Base-by-base conservation (phyloP, 2,888 invertebrate species). In the Erannis defoliaria region DNA sequence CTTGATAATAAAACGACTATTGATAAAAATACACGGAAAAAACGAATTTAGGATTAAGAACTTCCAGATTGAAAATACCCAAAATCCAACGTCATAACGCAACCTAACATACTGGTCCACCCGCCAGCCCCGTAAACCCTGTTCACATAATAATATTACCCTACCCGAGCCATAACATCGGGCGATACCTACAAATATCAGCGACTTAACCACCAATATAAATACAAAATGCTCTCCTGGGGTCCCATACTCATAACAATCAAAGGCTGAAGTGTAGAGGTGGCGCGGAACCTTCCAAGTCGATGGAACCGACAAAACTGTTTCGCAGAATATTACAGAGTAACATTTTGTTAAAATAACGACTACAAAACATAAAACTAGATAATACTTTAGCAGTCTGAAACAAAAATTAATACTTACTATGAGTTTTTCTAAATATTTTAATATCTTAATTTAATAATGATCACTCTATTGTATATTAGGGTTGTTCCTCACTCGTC, bases 141-240 rank as follows among this genome's bases (percentile, higher is more conserved):
- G 29, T 48, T 60, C 54, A 42, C 54, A 48, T 48, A 60, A 54
- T 35, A 59, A 42, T 42, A 59, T 59, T 53, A 54, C 48, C 59
- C 54, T 26, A 33, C 19, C 46, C 40, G 12, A 16, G 46, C 59
- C 3, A 16, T 59, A 48, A 49, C 48, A 54, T 42, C 43, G 37
- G 33, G 29, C 40, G 46, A 53, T 59, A 49, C 37, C 49, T 43
- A 61, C 61, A 60, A 55, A 60, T 60, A 61, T 51, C 50, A 21
- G 37, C 29, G 19, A 43, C 38, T 42, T 48, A 62, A 53, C 62
- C 62, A 29, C 42, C 56, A 53, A 57, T 57, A 62, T 62, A 62
- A 57, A 62, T 62, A 62, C 56, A 62, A 56, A 62, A 56, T 40
- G 42, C 18, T 9, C 53, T 56, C 45, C 18, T 12, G 56, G 42